A percentile compares a stretch with the other conserved stretches of the same genome.
Evolutionary conservation across 2,888 invertebrate genomes (phyloP).

Genomic region (Entomobrya multifasciata): DNA sequence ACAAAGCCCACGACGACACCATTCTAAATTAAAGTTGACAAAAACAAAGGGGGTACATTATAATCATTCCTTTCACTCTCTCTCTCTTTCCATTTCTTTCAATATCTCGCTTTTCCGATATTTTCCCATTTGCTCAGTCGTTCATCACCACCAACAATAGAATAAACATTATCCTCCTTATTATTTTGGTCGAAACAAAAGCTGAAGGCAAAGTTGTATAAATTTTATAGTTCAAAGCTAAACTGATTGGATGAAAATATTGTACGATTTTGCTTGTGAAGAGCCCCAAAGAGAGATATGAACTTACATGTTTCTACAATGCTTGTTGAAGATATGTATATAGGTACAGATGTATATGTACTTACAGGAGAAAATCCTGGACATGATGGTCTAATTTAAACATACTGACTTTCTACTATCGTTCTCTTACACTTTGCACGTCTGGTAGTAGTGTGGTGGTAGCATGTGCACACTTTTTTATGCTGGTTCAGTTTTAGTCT

Average conservation of each 20-base stretch:
- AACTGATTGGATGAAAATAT: slow-evolving; percentile 64
- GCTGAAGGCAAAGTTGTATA: slow-evolving; percentile 18
- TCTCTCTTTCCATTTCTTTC: not conserved
- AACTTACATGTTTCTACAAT: slow-evolving; percentile 36
- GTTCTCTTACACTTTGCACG: not conserved
- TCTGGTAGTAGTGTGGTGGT: not conserved
- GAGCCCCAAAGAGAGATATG: slow-evolving; percentile 58
- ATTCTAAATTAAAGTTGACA: slow-evolving; percentile 74
- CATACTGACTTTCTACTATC: not conserved
- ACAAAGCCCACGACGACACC: slow-evolving; percentile 69
- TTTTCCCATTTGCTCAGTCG: slow-evolving; percentile 47
- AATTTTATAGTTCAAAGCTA: slow-evolving; percentile 51
- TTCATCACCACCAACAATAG: slow-evolving; percentile 52
- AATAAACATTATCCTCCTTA: slow-evolving; percentile 55
- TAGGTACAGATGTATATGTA: too few relatives aligned
- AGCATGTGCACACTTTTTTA: slow-evolving; percentile 32
- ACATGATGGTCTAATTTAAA: not conserved
- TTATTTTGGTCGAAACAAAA: slow-evolving; percentile 1
- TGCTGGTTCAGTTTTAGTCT: not conserved
- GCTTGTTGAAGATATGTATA: not conserved
- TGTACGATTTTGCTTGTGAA: too few relatives aligned
- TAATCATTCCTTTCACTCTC: slow-evolving; percentile 59
- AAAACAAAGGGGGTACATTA: slow-evolving; percentile 68
- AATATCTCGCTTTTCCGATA: slow-evolving; percentile 10
- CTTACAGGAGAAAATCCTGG: not conserved